Percentiles rank a stretch among this genome's conserved stretches.
phyloP scores from a whole-genome alignment of 2,797 vertebrate genomes.

The Melanotaenia boesemani region DNA sequence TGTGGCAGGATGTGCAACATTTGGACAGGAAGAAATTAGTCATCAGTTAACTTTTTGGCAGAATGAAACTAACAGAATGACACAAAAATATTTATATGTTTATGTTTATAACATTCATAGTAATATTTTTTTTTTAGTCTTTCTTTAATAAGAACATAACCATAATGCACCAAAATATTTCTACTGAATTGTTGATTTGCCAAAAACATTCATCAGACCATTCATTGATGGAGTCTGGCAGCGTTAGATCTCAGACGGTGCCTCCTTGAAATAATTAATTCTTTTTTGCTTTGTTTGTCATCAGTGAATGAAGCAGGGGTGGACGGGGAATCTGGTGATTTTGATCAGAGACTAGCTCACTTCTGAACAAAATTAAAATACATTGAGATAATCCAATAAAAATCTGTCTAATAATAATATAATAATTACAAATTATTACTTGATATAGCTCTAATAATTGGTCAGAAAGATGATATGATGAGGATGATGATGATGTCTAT shows the following conservation, averaged over 20 bases:
- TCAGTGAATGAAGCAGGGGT: neutral
- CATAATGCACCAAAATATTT: neutral
- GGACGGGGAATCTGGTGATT: neutral
- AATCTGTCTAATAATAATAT: too few species aligned
- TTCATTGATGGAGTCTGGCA: neutral
- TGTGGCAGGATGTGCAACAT: slow-evolving; percentile 14
- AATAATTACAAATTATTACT: too few species aligned
- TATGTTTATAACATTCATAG: too few species aligned
- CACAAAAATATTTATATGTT: too few species aligned
- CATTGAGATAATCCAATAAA: too few species aligned
- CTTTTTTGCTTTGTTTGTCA: neutral
- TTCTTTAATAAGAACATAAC: neutral
- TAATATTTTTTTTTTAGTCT: too few species aligned
- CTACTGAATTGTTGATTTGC: neutral
- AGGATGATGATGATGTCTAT: too few species aligned
- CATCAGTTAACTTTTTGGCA: slow-evolving; percentile 7
- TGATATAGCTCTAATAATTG: too few species aligned
- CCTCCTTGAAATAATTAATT: neutral
- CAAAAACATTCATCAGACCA: neutral
- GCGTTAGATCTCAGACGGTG: neutral
- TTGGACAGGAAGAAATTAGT: neutral
- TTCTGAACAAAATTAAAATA: too few species aligned
- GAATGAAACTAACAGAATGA: neutral
- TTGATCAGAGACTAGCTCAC: neutral
- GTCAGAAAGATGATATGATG: too few species aligned